Conservation (phyloP, 2,797 vertebrate species). For the Vipera latastei region DNA sequence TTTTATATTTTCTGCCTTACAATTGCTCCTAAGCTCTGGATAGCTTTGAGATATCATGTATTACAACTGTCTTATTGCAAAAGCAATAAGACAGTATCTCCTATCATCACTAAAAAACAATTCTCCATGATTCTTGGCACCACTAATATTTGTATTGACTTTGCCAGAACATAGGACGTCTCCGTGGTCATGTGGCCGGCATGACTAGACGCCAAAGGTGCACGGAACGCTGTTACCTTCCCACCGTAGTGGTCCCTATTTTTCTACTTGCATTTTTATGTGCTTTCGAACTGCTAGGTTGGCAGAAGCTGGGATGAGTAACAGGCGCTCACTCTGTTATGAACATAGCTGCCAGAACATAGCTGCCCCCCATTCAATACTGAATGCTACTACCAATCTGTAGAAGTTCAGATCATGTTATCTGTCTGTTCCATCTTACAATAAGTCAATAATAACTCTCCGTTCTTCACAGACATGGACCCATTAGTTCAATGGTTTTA, state of each 20-base stretch:
- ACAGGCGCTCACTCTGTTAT: too few species aligned
- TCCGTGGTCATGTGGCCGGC: too few species aligned
- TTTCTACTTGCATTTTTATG: too few species aligned
- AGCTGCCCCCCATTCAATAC: neutral
- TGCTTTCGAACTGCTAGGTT: too few species aligned
- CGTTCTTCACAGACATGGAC: neutral
- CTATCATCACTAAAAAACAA: neutral
- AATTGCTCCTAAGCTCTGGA: neutral
- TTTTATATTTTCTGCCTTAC: neutral
- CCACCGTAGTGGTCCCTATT: too few species aligned
- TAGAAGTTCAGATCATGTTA: neutral
- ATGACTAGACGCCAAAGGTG: too few species aligned
- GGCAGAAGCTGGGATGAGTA: too few species aligned
- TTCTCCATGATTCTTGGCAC: neutral
- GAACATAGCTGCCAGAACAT: neutral
- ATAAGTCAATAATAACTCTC: neutral
- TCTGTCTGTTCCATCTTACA: neutral
- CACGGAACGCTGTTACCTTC: too few species aligned
- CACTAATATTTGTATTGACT: neutral
- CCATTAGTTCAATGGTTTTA: neutral
- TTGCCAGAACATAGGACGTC: neutral
- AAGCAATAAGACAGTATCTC: neutral
- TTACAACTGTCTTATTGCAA: neutral
- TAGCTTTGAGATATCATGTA: neutral
- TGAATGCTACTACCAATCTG: neutral